Conservation (phyloP, 2,888 invertebrate species). For the Liopterus haemorrhoidalis region DNA sequence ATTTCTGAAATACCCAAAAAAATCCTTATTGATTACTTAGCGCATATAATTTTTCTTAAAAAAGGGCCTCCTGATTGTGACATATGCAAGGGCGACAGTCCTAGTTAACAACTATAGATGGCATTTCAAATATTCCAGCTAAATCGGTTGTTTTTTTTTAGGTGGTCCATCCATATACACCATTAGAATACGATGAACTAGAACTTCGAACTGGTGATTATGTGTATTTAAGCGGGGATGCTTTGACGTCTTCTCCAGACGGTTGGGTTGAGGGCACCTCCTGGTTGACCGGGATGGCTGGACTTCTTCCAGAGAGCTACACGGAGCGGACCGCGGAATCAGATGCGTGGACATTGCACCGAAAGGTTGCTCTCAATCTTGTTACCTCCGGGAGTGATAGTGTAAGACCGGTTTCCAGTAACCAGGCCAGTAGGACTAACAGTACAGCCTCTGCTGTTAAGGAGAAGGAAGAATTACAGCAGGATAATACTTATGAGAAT, state of each 20-base stretch:
- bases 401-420: conserved; percentile 41
- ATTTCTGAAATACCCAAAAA: too few species aligned
- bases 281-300: conserved; percentile 73
- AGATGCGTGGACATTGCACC: conserved; percentile 86
- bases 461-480: conserved; percentile 8
- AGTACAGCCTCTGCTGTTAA: conserved; percentile 8
- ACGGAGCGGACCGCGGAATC: conserved; percentile 80
- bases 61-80: too few species aligned
- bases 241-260: conserved; percentile 66
- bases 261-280: conserved; percentile 85
- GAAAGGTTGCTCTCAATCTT: conserved; percentile 54
- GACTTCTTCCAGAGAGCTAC: conserved; percentile 75
- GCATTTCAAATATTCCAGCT: not conserved
- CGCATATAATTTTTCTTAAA: too few species aligned
- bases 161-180: conserved; percentile 71
- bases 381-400: conserved; percentile 39
- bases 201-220: conserved; percentile 81
- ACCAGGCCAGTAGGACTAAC: conserved; percentile 18
- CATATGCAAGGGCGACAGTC: too few species aligned
- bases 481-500: conserved; percentile 37
- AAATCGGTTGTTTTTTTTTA: conserved; percentile 34
- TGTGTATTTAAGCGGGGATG: conserved; percentile 72
- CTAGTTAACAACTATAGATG: too few species aligned
- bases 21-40: too few species aligned
- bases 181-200: conserved; percentile 75